Base-by-base conservation (phyloP, 2,888 invertebrate species). In the Xylocampa areola region DNA sequence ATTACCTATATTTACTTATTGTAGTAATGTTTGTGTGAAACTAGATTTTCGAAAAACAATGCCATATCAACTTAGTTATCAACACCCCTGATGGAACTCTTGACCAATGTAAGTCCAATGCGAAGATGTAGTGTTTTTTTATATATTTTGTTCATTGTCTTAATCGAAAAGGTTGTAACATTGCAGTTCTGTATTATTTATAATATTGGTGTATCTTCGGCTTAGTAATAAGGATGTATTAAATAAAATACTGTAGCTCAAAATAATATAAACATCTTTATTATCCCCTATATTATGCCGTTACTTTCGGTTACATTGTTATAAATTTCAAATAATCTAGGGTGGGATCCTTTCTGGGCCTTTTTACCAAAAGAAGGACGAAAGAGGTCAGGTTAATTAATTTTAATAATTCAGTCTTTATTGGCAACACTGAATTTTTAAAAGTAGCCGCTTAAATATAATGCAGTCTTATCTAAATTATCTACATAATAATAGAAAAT, bases 311-410 rank as follows among this genome's bases (percentile, higher is more conserved):
- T 85, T 82, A 85, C 76, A 83, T 79, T 77, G 59, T 81, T 78
- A 80, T 77, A 72, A 33, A 67, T 80, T 77, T 76, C 73, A 75
- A 83, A 81, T 77, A 83, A 73, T 58, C 85, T 88, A 88, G 88
- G 90, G 89, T 90, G 90, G 92, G 90, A 87, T 88, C 80, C 84
- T 82, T 84, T 86, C 80, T 79, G 78, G 81, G 76, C 76, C 79
- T 79, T 77, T 89, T 87, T 86, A 82, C 44, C 51, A 11, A 70
- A 70, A 71, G 60, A 71, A 72, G 69, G 60, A 64, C 48, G 48
- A 73, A 65, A 68, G 57, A 62, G 50, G 41, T 67, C 65, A 51
- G 33, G 63, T 52, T 69, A 13, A 59, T 61, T 51, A 48, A 58
- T 74, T 74, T 74, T 54, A 61, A 48, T 53, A 52, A 74, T 75